Percentiles rank a stretch among this genome's conserved stretches.
These are phyloP conservation scores for Platichthys flesus DNA, from an alignment of 2,113 vertebrate genomes.

Conservation along the genomic window DNA sequence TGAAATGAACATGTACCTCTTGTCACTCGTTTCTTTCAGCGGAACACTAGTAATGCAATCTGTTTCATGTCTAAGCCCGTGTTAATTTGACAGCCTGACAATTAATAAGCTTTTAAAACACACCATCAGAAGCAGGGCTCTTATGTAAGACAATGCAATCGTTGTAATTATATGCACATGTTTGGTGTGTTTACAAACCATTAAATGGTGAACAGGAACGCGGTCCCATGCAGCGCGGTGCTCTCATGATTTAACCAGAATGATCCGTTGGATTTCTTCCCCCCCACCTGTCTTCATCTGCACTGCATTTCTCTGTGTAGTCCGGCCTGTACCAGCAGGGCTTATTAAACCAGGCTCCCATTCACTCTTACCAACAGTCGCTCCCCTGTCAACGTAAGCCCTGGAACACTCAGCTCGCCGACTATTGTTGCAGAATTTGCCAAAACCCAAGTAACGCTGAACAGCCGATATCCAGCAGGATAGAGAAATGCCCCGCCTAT, in stretches of 20 bases:
- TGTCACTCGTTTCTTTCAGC: constrained; percentile 45
- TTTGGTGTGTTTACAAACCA: constrained; percentile 44
- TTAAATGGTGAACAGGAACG: constrained; percentile 31
- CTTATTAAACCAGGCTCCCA: constrained; percentile 75
- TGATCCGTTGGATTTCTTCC: constrained; percentile 56
- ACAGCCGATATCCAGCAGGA: constrained; percentile 48
- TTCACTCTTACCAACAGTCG: constrained; percentile 68
- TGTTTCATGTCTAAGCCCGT: constrained; percentile 59
- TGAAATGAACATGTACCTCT: constrained; percentile 41
- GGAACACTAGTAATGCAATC: constrained; percentile 64
- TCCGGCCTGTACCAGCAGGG: constrained; percentile 69
- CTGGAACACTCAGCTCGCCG: constrained; percentile 50
- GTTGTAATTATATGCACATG: constrained; percentile 34
- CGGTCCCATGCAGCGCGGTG: constrained; percentile 18
- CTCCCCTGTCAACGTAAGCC: constrained; percentile 73
- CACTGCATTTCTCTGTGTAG: constrained; percentile 69
- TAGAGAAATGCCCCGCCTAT: constrained; percentile 49
- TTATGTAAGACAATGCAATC: constrained; percentile 63
- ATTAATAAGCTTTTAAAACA: constrained; percentile 62
- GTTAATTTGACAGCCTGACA: constrained; percentile 63
- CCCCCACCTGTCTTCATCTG: constrained; percentile 64
- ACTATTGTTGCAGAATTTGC: constrained; percentile 61
- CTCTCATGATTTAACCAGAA: constrained; percentile 52
- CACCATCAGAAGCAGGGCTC: constrained; percentile 21
- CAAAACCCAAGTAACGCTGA: constrained; percentile 49